Base-by-base conservation (phyloP, 1,140 invertebrate genomes). In the Drosophila asahinai region DNA sequence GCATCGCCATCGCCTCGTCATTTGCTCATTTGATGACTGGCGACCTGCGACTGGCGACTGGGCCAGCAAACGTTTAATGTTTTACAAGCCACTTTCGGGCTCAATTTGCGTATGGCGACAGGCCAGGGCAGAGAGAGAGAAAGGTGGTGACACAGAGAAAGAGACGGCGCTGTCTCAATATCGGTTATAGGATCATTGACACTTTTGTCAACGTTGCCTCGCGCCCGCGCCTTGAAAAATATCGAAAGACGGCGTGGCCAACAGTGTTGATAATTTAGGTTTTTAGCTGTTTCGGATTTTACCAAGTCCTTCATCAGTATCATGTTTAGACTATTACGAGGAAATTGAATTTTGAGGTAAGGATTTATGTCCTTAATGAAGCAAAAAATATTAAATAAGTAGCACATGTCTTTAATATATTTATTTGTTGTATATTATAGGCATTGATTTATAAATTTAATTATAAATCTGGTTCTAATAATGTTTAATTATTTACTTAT, bases 131-230 rank as follows among this genome's bases (percentile, higher is more conserved):
- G 27, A 51, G 38, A 67, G 12, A n/a, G 27, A 57, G 25, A 60
- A 22, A 36, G 27, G 38, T 19, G 15, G 43, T 40, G 17, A 9
- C 17, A 17, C 1, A 8, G 45, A 38, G 36, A 68, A 66, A 25
- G 42, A 33, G 58, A 43, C 33, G 48, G 15, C 73, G 47, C 51
- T 70, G 71, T 77, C 79, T 82, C 66, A 91, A 90, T 91, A 90
- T 90, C 86, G 86, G 86, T 90, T 90, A 90, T 90, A 90, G 86
- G 86, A 90, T 90, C 86, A 90, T 90, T 90, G 86, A 91, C 86
- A 90, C 86, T 91, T 90, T 90, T 73, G 70, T 73, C 67, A 59
- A 9, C 63, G 67, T 64, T 36, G 54, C 52, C 52, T 55, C 57
- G 78, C 80, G 80, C 70, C 80, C 63, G 36, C 62, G 17, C 30